phyloP scores from a whole-genome alignment of 1,140 invertebrate genomes.

The Drosophila guanche region DNA sequence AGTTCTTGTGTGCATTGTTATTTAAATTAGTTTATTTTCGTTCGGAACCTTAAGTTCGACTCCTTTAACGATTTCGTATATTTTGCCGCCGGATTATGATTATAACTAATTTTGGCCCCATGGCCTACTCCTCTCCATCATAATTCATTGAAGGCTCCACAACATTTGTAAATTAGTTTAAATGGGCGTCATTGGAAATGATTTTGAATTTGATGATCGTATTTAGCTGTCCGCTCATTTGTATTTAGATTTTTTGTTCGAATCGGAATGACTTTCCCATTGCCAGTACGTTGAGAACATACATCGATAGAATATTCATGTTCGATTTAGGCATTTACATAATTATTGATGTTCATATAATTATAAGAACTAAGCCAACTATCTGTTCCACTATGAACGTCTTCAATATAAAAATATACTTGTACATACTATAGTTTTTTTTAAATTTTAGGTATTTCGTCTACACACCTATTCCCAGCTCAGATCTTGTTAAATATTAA shows the following conservation, averaged over 20 bases:
- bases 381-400: too few relatives aligned
- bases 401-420: background rate
- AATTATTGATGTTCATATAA: slow-evolving; percentile 26
- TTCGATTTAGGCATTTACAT: slow-evolving; percentile 44
- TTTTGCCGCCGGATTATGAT: slow-evolving; percentile 67
- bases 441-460: background rate
- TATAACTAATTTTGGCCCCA: slow-evolving; percentile 70
- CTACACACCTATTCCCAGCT: slow-evolving; percentile 16
- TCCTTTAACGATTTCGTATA: slow-evolving; percentile 40
- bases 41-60: slow-evolving; percentile 25
- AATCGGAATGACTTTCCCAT: slow-evolving; percentile 1
- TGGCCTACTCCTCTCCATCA: slow-evolving; percentile 6
- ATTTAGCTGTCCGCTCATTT: slow-evolving; percentile 45
- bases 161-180: slow-evolving; percentile 75
- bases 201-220: slow-evolving; percentile 21
- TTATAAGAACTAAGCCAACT: slow-evolving; percentile 15
- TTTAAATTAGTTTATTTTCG: slow-evolving; percentile 81
- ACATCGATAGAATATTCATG: slow-evolving; percentile 37
- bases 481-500: slow-evolving; percentile 42
- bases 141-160: background rate
- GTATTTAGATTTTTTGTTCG: slow-evolving; percentile 9
- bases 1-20: slow-evolving; percentile 77
- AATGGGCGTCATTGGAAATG: slow-evolving; percentile 42
- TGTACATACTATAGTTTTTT: too few relatives aligned
- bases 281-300: slow-evolving; percentile 56